Conservation (phyloP, 2,888 invertebrate species). For the Xanthostigma xanthostigma region DNA sequence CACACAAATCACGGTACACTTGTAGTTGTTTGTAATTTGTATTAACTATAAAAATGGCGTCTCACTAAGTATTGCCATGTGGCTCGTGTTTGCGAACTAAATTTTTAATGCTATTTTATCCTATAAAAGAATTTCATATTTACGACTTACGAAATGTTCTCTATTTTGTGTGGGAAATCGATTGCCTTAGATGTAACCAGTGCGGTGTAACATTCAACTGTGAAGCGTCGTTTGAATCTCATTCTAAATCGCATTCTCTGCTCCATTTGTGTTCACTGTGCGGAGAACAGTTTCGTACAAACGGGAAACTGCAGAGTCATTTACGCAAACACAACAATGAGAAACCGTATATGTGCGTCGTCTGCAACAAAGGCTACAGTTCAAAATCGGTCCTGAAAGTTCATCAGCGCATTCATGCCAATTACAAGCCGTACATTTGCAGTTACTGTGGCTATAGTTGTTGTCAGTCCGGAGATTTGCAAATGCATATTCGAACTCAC, state of each 20-base stretch:
- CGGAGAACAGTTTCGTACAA: not conserved
- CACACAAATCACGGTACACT: too few relatives aligned
- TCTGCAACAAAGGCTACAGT: not conserved
- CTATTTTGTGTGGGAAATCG: too few relatives aligned
- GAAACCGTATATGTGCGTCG: not conserved
- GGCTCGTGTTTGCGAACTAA: too few relatives aligned
- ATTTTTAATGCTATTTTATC: too few relatives aligned
- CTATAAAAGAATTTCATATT: too few relatives aligned
- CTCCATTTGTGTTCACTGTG: not conserved
- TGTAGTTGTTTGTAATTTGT: too few relatives aligned
- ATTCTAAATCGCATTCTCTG: not conserved
- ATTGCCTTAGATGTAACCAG: not conserved
- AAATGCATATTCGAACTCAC: conserved; percentile 1
- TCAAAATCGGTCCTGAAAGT: not conserved
- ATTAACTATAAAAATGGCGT: too few relatives aligned
- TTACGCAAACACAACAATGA: not conserved
- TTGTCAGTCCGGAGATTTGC: not conserved
- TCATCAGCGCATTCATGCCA: conserved; percentile 1
- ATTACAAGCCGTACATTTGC: conserved; percentile 3
- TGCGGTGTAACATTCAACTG: not conserved
- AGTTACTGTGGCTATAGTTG: conserved; percentile 1
- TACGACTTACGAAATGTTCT: too few relatives aligned
- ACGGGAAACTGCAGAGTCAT: not conserved
- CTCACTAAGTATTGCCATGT: too few relatives aligned
- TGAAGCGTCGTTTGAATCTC: not conserved